These are phyloP conservation scores for Drosophila arawakana DNA, from an alignment of 1,140 invertebrate species.

Conservation along the genomic window DNA sequence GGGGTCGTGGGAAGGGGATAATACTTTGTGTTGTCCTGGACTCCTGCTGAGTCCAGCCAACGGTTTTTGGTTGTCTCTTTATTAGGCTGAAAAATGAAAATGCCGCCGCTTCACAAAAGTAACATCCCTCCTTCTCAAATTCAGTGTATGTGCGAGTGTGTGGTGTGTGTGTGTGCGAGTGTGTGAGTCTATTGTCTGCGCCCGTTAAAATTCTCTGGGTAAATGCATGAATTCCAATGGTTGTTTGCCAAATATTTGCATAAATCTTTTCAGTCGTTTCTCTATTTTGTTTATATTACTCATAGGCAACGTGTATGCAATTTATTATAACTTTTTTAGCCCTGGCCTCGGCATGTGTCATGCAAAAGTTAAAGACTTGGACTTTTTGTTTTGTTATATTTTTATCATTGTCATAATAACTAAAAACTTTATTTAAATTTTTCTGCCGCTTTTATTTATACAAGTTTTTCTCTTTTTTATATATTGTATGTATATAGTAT, in stretches of 20 bases:
- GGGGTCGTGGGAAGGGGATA: slow-evolving; percentile 40
- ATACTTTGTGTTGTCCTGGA: slow-evolving; percentile 59
- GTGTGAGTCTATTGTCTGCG: slow-evolving; percentile 51
- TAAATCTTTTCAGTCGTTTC: slow-evolving; percentile 62
- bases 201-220: slow-evolving; percentile 68
- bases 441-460: slow-evolving; percentile 67
- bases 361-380: slow-evolving; percentile 29
- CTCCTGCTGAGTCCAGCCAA: slow-evolving; percentile 43
- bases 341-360: slow-evolving; percentile 9
- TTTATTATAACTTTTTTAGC: slow-evolving; percentile 49
- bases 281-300: slow-evolving; percentile 44
- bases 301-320: slow-evolving; percentile 44
- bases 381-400: slow-evolving; percentile 43
- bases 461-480: slow-evolving; percentile 25
- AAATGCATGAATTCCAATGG: slow-evolving; percentile 71
- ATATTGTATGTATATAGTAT: slow-evolving; percentile 11
- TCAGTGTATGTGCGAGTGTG: not conserved
- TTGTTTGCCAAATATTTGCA: slow-evolving; percentile 73
- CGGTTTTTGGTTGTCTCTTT: slow-evolving; percentile 70
- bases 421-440: slow-evolving; percentile 79
- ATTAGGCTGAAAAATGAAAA: slow-evolving; percentile 82
- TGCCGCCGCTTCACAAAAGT: slow-evolving; percentile 34
- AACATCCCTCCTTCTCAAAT: slow-evolving; percentile 8
- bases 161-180: slow-evolving; percentile 28
- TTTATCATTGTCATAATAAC: slow-evolving; percentile 75